Evolutionary conservation across 2,113 vertebrate species (phyloP).

Genomic region (Glaucomys volans): DNA sequence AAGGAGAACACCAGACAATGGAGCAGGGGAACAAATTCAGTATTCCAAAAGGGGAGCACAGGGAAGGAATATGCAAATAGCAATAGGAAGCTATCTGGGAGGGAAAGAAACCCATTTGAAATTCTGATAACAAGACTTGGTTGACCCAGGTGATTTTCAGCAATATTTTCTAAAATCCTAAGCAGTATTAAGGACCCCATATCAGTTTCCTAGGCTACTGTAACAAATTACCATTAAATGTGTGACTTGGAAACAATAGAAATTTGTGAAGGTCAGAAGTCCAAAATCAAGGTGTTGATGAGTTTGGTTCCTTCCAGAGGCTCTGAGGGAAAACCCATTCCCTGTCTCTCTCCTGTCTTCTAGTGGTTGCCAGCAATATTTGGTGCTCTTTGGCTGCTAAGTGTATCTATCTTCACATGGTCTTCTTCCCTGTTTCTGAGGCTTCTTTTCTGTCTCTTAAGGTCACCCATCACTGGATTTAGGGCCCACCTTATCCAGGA

Average conservation of each 20-base stretch:
- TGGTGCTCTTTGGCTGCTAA: background rate
- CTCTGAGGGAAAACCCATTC: background rate
- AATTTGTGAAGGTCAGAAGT: background rate
- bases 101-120: background rate
- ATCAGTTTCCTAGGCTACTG: background rate
- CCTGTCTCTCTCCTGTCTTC: background rate
- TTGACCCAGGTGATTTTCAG: background rate
- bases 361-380: background rate
- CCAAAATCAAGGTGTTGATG: background rate
- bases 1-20: background rate
- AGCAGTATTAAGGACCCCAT: background rate
- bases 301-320: background rate
- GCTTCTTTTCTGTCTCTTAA: background rate
- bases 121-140: background rate
- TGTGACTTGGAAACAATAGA: background rate
- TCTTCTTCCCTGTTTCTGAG: background rate
- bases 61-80: too few species aligned
- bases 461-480: background rate
- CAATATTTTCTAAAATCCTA: background rate
- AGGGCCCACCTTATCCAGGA: background rate
- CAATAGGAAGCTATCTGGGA: background rate
- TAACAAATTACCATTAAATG: background rate
- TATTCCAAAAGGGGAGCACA: background rate
- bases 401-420: background rate
- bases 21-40: fast-evolving